A percentile compares a stretch with the other conserved stretches of the same genome.
Conservation (phyloP, 2,888 invertebrate species). For the Nemotelus nigrinus region DNA sequence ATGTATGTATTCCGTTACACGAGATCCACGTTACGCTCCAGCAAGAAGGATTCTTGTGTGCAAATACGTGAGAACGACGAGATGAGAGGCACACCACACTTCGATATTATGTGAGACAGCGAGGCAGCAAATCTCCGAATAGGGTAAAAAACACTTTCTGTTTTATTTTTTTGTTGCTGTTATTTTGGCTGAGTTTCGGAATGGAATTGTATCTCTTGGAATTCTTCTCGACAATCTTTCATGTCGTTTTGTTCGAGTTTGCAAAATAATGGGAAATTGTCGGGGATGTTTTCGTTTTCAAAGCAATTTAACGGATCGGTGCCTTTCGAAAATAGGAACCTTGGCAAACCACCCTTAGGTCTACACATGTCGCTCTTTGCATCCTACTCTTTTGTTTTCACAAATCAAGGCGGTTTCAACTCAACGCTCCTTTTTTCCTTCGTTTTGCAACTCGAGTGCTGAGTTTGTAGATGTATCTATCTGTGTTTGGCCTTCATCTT, state of each 20-base stretch:
- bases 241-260: conserved; percentile 39
- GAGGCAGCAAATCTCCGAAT: neutral
- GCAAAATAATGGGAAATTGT: conserved; percentile 45
- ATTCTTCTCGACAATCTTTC: conserved; percentile 13
- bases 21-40: neutral
- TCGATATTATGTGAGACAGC: no score
- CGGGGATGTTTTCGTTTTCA: conserved; percentile 45
- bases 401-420: neutral
- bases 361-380: neutral
- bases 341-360: conserved; percentile 16
- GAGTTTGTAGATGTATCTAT: conserved; percentile 20
- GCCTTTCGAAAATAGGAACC: conserved; percentile 40
- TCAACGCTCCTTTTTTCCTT: neutral
- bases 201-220: neutral
- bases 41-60: conserved; percentile 1
- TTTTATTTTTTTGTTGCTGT: neutral
- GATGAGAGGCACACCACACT: neutral
- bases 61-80: no score
- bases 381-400: neutral
- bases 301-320: conserved; percentile 46
- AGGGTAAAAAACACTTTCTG: neutral
- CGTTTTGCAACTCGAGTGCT: neutral
- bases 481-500: conserved; percentile 4
- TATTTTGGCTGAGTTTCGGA: neutral
- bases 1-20: conserved; percentile 1